Percentiles rank a stretch among this genome's conserved stretches.
phyloP scores from a whole-genome alignment of 1,140 invertebrate species.

The Campoletis sonorensis region DNA sequence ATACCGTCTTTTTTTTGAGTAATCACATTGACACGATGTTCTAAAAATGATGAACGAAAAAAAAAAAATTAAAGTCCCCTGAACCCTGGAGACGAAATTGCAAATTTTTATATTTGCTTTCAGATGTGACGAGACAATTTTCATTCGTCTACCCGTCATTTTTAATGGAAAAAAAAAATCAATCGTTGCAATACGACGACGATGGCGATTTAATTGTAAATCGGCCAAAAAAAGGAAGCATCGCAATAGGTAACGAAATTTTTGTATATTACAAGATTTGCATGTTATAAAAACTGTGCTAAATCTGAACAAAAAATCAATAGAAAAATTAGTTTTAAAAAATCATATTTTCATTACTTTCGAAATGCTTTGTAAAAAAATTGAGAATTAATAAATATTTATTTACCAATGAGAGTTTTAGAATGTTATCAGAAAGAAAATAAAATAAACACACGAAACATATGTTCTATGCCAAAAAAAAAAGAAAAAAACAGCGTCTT shows the following conservation, averaged over 20 bases:
- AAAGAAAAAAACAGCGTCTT: too few relatives aligned
- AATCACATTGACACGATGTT: too few relatives aligned
- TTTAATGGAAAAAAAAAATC: slow-evolving; percentile 54
- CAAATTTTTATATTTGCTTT: slow-evolving; percentile 56
- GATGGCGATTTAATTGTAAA: slow-evolving; percentile 77
- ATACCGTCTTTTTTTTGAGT: too few relatives aligned
- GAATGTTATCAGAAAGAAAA: too few relatives aligned
- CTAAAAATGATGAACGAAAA: background rate
- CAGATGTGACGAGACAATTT: slow-evolving; percentile 79
- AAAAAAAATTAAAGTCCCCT: background rate
- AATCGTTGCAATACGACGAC: slow-evolving; percentile 67
- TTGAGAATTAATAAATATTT: too few relatives aligned
- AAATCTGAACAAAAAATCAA: slow-evolving; percentile 22
- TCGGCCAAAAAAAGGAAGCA: slow-evolving; percentile 67
- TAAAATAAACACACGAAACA: too few relatives aligned
- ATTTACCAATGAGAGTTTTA: too few relatives aligned
- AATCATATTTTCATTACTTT: slow-evolving; percentile 18
- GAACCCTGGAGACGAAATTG: slow-evolving; percentile 35
- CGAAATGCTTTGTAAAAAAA: slow-evolving; percentile 20
- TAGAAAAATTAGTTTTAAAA: background rate
- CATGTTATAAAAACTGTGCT: background rate
- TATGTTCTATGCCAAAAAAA: too few relatives aligned
- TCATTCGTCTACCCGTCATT: slow-evolving; percentile 76
- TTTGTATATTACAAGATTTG: background rate
- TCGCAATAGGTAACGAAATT: slow-evolving; percentile 71